Base-by-base conservation (phyloP, 2,888 invertebrate genomes). In the Drosophila paramelanica region DNA sequence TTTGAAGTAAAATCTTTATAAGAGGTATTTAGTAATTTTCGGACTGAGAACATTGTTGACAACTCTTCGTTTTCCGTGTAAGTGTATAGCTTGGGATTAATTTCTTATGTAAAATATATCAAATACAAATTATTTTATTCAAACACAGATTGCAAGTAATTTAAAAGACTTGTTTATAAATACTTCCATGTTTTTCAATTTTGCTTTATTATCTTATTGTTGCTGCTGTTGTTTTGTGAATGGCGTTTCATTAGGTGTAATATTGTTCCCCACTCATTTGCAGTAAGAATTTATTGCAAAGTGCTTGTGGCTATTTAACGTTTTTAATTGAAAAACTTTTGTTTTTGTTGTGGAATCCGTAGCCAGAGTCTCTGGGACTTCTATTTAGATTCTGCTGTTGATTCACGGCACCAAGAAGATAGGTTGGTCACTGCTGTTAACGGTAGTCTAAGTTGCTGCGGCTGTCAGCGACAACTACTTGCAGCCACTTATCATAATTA, bases 261-360 rank as follows among this genome's bases (percentile, higher is more conserved):
- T 71, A 79, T 73, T 79, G 77, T 67, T 62, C 75, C 46, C 33
- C 55, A 64, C 67, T 79, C 77, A 74, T 70, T 74, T 77, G 67
- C 72, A 74, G 73, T 47, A 41, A 43, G 65, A 77, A 81, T 81
- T 81, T 79, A 81, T 81, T 71, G 77, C 81, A 70, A 81, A 81
- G 81, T 73, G 81, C 81, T 77, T 73, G 81, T 65, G 81, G 81
- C 81, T 81, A 79, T 81, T 81, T 81, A 81, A 77, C 75, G 81
- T 81, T 81, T 81, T 79, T 81, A 81, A 81, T 81, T 81, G 81
- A 81, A 81, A 81, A 81, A 81, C 58, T 81, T 81, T 81, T 81
- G 79, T 81, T 81, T 79, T 77, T 75, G 77, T 71, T 77, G 79
- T 67, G 74, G 68, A 62, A 52, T 66, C 50, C 56, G 52, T 43